Evolutionary conservation across 2,797 vertebrate species (phyloP), one percentile per base, ranked within the genome.

Genomic region (Knipowitschia caucasica): DNA sequence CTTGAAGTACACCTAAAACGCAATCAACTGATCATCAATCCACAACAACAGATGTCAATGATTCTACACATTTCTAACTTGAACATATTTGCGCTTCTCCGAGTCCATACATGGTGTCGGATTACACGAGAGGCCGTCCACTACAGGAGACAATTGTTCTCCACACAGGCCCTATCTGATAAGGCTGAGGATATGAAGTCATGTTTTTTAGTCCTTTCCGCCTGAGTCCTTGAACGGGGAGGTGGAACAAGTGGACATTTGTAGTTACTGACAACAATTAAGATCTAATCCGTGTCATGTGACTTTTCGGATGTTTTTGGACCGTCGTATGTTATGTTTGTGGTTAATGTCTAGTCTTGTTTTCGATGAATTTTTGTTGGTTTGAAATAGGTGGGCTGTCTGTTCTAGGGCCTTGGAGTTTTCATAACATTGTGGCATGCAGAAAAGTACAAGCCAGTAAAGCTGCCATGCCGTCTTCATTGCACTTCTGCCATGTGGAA

Each of bases 131-230:
- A 59, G 71, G 55, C 59, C 20, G 31, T 56, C 61, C 58, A 47
- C 77, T 73, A 70, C 68, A 61, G 58, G 63, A 79, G 58, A 75
- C 81, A 74, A 84, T 84, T 83, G 78, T 81, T 82, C 82, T 72
- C 77, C 63, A 62, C 76, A 83, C 74, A 71, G 50, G 72, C 62
- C 54, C 57, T 31, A 71, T 83, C 64, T 73, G 77, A 83, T 79
- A 84, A 74, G 73, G 47, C 27, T 1, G 42, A 73, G 74, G 81
- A 75, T 69, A 64, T 80, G 75, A 75, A 69, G 80, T 78, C 81
- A 73, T 56, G 36, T 64, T 64, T 33, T 61, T 70, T 53, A 58
- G 52, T 60, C 53, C 57, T 67, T 71, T 56, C 73, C 49, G 60
- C 36, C 49, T 3, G 1, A 35, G 73, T 61, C 56, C 71, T 68